Conservation (phyloP, 2,113 vertebrate genomes). For the Prinia subflava region DNA sequence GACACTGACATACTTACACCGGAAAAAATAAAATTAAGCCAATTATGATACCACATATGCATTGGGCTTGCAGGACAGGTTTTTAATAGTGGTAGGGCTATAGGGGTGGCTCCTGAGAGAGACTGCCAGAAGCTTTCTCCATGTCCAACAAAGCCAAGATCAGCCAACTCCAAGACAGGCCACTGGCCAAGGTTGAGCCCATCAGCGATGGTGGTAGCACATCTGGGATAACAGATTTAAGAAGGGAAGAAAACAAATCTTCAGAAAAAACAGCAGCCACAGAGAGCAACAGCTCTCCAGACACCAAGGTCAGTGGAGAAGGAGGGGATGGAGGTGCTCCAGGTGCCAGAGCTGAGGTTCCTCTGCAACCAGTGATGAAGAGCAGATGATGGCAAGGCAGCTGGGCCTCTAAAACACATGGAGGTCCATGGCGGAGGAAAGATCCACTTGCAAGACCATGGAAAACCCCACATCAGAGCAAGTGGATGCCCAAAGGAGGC, state of each 20-base stretch:
- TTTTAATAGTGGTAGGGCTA: not conserved
- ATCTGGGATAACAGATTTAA: not conserved
- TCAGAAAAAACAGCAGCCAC: not conserved
- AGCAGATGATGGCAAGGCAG: not conserved
- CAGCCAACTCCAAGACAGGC: not conserved
- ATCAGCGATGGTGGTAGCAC: fast-evolving
- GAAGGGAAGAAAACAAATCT: not conserved
- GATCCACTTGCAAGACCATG: not conserved
- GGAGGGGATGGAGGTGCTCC: not conserved
- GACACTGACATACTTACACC: not conserved
- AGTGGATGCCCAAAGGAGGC: not conserved
- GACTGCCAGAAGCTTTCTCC: not conserved
- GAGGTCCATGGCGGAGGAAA: not conserved
- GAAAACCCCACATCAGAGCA: not conserved
- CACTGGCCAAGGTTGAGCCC: not conserved
- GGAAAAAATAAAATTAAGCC: not conserved
- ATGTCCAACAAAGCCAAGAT: not conserved
- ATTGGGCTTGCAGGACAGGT: not conserved
- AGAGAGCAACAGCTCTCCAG: not conserved
- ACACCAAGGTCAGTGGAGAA: not conserved
- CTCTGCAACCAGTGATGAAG: not conserved
- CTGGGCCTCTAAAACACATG: not conserved
- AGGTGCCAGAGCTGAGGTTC: not conserved
- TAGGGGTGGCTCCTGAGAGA: not conserved
- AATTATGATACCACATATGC: not conserved